phyloP scores from a whole-genome alignment of 2,797 vertebrate genomes.

The Oreochromis grahami region DNA sequence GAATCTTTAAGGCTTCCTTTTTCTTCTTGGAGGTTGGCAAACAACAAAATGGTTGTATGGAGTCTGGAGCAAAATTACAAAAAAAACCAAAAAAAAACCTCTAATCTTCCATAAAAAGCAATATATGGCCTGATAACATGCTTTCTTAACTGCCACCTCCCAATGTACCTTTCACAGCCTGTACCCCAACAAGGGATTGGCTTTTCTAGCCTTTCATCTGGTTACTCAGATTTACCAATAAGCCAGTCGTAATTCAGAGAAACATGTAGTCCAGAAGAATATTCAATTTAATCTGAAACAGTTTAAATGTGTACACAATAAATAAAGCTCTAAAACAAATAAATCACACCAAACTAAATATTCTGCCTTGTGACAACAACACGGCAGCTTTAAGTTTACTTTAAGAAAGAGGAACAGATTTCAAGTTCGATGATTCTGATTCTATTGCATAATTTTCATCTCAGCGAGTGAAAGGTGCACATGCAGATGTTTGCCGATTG shows the following conservation, averaged over 20 bases:
- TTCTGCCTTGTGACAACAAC: neutral
- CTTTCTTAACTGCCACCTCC: neutral
- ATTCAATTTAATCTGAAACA: too few relatives aligned
- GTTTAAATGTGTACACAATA: too few relatives aligned
- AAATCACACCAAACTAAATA: neutral
- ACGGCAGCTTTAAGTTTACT: neutral
- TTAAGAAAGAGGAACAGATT: neutral
- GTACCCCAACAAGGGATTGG: neutral
- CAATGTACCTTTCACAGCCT: neutral
- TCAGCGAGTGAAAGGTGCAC: neutral
- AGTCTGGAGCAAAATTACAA: neutral
- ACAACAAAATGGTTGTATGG: neutral
- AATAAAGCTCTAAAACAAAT: too few relatives aligned
- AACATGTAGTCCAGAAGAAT: neutral
- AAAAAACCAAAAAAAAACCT: neutral
- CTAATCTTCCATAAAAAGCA: neutral
- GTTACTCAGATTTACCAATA: neutral
- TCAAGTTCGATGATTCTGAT: neutral
- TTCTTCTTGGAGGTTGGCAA: neutral
- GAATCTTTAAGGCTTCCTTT: neutral
- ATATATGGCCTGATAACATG: neutral
- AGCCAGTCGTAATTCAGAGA: neutral
- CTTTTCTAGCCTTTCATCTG: neutral
- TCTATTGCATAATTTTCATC: rapidly evolving
- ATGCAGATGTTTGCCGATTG: neutral